Percentiles rank a stretch among this genome's conserved stretches.
phyloP scores from a whole-genome alignment of 2,797 vertebrate genomes.

The Lepus townsendii region DNA sequence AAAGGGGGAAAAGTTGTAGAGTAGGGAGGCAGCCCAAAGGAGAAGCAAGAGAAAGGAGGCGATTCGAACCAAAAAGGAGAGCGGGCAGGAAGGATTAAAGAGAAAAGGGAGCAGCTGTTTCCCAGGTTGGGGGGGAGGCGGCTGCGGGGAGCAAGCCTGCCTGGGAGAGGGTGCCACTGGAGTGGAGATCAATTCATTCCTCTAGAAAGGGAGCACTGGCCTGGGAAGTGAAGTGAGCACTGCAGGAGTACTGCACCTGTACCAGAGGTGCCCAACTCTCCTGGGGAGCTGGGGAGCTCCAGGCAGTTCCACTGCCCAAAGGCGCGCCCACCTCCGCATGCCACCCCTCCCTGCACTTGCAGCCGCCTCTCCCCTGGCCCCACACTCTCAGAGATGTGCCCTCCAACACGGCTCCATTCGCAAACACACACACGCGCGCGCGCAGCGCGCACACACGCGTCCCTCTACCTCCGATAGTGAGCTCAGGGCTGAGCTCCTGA shows the following conservation, averaged over 20 bases:
- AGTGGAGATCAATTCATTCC: background rate
- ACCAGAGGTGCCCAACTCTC: background rate
- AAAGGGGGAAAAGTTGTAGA: background rate
- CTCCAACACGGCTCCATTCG: too few species aligned
- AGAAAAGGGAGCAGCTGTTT: background rate
- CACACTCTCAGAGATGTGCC: background rate
- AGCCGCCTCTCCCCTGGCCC: background rate
- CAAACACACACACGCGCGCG: background rate
- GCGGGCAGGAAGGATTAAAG: background rate
- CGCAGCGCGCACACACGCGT: background rate
- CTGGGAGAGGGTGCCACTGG: background rate
- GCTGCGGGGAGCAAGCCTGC: too few species aligned
- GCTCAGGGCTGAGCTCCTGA: background rate
- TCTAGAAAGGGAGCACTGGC: background rate
- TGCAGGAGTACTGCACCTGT: background rate
- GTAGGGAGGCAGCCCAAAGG: too few species aligned
- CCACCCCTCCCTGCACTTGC: background rate
- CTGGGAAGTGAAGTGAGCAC: background rate
- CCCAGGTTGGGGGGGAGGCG: background rate
- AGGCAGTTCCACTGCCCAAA: background rate
- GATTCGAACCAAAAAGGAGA: background rate
- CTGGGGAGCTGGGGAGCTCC: background rate
- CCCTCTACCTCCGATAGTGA: background rate
- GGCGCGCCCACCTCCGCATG: background rate
- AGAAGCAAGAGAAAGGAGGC: background rate